phyloP scores from a whole-genome alignment of 2,888 invertebrate species.

The Sipunculus nudus region DNA sequence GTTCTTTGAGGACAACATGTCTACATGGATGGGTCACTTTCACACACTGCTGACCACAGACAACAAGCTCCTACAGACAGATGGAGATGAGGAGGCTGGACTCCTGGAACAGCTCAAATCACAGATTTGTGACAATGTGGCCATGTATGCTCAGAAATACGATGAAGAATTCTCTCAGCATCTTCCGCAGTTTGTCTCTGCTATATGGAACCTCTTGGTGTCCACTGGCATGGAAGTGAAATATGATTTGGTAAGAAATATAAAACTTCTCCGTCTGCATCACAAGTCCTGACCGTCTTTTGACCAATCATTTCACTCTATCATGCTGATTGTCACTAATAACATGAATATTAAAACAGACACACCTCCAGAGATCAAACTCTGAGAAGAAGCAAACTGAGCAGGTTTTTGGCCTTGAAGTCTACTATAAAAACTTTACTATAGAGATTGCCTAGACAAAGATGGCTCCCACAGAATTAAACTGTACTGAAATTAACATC shows the following conservation, averaged over 20 bases:
- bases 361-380: too few relatives aligned
- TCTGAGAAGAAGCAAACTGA: too few relatives aligned
- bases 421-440: too few relatives aligned
- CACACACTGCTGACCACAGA: slow-evolving; percentile 82
- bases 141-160: slow-evolving; percentile 94
- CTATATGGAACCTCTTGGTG: slow-evolving; percentile 90
- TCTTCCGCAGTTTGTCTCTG: slow-evolving; percentile 91
- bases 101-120: slow-evolving; percentile 90
- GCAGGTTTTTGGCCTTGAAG: too few relatives aligned
- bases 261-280: slow-evolving; percentile 3
- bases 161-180: slow-evolving; percentile 95
- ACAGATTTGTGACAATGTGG: slow-evolving; percentile 95
- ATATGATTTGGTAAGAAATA: slow-evolving; percentile 85
- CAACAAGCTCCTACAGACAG: slow-evolving; percentile 79
- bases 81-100: slow-evolving; percentile 84
- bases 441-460: too few relatives aligned
- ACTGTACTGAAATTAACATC: too few relatives aligned
- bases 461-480: too few relatives aligned
- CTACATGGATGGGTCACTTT: slow-evolving; percentile 91
- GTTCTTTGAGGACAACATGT: slow-evolving; percentile 98
- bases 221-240: slow-evolving; percentile 85
- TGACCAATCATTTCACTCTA: too few relatives aligned
- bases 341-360: too few relatives aligned
- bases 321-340: too few relatives aligned
- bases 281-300: too few relatives aligned